These are phyloP conservation scores for Pomatorhinus ruficollis DNA, from an alignment of 2,113 vertebrate species.

Conservation along the genomic window DNA sequence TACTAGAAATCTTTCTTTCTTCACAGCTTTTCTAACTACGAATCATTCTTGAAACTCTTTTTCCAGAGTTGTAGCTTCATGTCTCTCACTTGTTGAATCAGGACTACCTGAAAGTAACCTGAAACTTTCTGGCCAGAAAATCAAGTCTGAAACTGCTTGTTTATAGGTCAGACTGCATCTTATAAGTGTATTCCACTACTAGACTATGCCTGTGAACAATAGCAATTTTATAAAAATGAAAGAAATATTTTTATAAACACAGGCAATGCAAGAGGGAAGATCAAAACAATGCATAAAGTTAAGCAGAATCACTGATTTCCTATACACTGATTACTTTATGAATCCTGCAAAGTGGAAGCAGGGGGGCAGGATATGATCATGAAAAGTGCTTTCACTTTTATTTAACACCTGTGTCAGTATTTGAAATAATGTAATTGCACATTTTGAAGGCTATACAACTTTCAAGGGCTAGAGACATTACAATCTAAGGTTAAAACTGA, in stretches of 20 bases:
- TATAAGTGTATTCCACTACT: too few relatives aligned
- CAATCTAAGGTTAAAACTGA: background rate
- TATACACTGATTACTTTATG: background rate
- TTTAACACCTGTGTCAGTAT: background rate
- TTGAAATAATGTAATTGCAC: background rate
- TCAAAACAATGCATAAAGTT: background rate
- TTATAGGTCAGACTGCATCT: background rate
- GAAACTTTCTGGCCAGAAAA: background rate
- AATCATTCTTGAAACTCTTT: background rate
- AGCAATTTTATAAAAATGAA: background rate
- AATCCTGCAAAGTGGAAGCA: background rate
- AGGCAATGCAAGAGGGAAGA: background rate
- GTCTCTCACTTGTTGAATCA: background rate
- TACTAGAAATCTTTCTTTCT: background rate
- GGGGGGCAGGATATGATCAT: background rate
- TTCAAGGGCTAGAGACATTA: background rate
- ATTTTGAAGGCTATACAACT: background rate
- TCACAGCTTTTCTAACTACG: background rate
- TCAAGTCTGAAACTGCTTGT: background rate
- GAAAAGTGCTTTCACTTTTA: background rate
- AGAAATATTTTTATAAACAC: background rate
- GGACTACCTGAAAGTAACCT: background rate
- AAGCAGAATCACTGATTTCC: background rate
- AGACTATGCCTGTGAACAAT: fast-evolving
- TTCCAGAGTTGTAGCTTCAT: background rate